Base-by-base conservation (phyloP, 2,797 vertebrate genomes). In the Semotilus atromaculatus region DNA sequence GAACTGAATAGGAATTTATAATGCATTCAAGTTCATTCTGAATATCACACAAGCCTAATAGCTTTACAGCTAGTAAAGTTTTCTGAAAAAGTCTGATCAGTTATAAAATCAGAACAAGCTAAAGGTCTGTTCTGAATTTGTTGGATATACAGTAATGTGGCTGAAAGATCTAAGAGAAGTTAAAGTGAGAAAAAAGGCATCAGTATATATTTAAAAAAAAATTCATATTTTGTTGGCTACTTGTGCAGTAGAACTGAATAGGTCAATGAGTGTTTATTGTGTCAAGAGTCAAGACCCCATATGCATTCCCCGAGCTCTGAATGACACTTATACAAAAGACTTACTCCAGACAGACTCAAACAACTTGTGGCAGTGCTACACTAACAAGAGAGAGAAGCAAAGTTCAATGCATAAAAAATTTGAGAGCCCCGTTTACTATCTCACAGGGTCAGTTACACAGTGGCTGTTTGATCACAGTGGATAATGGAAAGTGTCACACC, bases 281-380 rank as follows among this genome's bases (percentile, higher is more conserved):
- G 40, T 72, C n/a, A 72, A 72, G 40, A 72, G n/a, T 71, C 23
- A 71, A 43, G 40, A 45, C n/a, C n/a, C 43, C n/a, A 45, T 26
- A 26, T 71, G 13, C 40, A 45, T 26, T 18, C 23, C 68, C 67
- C 67, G 11, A 40, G 21, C 67, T 38, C 21, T 68, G 66, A 68
- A 68, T 13, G 19, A 38, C 36, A 38, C 21, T 21, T 10, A 23
- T 8, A 67, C 18, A 40, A 70, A 14, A 38, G 19, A 68, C 67
- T 40, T 26, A 38, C 34, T 16, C 66, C 34, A 38, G 9, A 38
- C 34, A 38, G 9, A 38, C 38, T 40, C 21, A 40, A 10, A 70
- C 36, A 7, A 23, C 23, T 18, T 7, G 4, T 7, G 68, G 68
- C 6, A 18, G 3, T 43, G 40, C 38, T 43, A 7, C 7, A 0